Percentiles rank a stretch among this genome's conserved stretches.
Conservation (phyloP, 2,797 vertebrate genomes). For the Ataeniobius toweri region DNA sequence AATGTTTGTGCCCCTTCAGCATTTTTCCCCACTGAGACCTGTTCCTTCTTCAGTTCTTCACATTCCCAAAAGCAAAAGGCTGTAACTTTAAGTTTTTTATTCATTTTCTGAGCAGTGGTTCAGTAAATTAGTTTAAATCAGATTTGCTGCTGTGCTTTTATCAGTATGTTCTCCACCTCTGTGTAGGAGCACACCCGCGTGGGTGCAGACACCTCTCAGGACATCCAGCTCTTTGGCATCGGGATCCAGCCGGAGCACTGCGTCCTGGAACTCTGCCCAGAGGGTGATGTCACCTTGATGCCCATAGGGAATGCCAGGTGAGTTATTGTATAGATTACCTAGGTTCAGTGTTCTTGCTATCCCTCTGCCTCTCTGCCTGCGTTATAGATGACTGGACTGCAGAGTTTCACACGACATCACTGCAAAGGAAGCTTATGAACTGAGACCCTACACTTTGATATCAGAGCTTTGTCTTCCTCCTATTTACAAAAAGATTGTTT, state of each 20-base stretch:
- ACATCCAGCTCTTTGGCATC: conserved; percentile 98
- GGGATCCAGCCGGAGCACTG: conserved; percentile 97
- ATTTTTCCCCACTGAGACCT: conserved; percentile 28
- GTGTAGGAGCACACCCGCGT: conserved; percentile 90
- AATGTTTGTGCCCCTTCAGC: conserved; percentile 71
- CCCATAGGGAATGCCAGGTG: conserved; percentile 92
- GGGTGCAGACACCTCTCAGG: conserved; percentile 96
- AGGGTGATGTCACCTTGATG: conserved; percentile 90
- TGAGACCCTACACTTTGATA: conserved; percentile 56
- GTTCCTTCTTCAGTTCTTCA: conserved; percentile 17
- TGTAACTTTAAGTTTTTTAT: background rate
- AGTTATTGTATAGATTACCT: conserved; percentile 32
- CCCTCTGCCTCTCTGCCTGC: conserved; percentile 12
- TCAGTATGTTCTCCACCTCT: conserved; percentile 47
- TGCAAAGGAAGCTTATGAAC: conserved; percentile 58
- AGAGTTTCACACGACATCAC: conserved; percentile 71
- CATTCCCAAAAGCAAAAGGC: background rate
- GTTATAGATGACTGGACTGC: conserved; percentile 53
- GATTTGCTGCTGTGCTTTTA: conserved; percentile 23
- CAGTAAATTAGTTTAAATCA: conserved; percentile 1
- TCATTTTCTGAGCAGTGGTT: background rate
- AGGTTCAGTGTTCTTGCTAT: background rate
- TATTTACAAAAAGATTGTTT: conserved; percentile 25
- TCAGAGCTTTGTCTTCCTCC: conserved; percentile 52
- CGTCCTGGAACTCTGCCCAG: conserved; percentile 87